These are phyloP conservation scores for Netelia inedita DNA, from an alignment of 2,888 invertebrate species.

Conservation along the genomic window DNA sequence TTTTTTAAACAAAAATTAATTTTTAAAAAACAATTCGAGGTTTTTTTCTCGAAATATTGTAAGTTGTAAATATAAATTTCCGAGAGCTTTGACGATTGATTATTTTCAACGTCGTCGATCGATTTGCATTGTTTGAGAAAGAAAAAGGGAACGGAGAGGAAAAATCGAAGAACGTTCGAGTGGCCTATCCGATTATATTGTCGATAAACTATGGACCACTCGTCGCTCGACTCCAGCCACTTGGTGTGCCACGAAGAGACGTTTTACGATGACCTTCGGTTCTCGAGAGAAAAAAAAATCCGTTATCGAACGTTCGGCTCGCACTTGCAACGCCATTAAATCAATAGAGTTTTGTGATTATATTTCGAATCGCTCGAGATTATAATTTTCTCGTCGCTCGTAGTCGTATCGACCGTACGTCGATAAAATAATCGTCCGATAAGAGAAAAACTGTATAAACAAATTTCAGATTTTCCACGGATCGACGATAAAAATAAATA, in stretches of 20 bases:
- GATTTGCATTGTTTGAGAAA: not conserved
- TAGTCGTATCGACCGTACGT: not conserved
- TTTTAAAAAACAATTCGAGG: not conserved
- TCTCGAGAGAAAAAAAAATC: constrained; percentile 3
- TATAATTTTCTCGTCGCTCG: not conserved
- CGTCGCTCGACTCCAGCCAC: not conserved
- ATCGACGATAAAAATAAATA: constrained; percentile 55
- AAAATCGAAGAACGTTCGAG: constrained; percentile 19
- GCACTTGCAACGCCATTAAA: constrained; percentile 21
- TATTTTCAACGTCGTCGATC: not conserved
- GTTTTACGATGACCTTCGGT: constrained; percentile 12
- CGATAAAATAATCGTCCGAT: not conserved
- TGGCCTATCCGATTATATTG: constrained; percentile 15
- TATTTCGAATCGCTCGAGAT: constrained; percentile 7
- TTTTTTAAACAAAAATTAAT: not conserved
- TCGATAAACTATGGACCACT: constrained; percentile 13
- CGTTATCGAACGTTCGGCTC: constrained; percentile 21
- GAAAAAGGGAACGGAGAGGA: not conserved
- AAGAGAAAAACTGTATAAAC: constrained; percentile 21
- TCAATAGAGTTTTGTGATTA: constrained; percentile 2
- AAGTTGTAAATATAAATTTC: no score
- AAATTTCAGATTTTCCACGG: constrained; percentile 40
- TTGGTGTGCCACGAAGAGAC: not conserved
- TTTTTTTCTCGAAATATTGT: not conserved
- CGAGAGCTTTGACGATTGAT: not conserved